Evolutionary conservation across 2,888 invertebrate genomes (phyloP), one percentile per base, ranked within the genome.

Genomic region (Philereme vetulata): DNA sequence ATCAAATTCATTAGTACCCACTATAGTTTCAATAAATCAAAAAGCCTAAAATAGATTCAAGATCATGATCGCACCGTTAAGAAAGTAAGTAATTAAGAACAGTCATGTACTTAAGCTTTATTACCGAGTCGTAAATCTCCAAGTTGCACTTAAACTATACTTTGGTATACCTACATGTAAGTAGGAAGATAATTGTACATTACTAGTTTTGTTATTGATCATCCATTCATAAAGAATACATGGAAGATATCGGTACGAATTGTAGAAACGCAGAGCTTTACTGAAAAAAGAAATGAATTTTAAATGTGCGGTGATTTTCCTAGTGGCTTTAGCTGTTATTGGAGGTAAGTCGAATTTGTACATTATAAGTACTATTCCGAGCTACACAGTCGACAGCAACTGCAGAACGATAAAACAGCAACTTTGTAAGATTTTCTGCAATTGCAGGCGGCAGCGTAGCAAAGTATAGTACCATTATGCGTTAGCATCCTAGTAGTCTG

Each of bases 191-290:
- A 43, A 8, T 5, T 43, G n/a, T 21, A 44, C 44, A 3, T 42
- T n/a, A 7, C 44, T 44, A 21, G 21, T 6, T 21, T 45, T 38
- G 5, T n/a, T 21, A 35, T 11, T 49, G 36, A 38, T 35, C 34
- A 46, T 51, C 55, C 66, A 66, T 64, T 66, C 60, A 33, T 51
- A 46, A 56, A 48, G 55, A 52, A 56, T 60, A 56, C 66, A 51
- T 56, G 56, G 43, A 38, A 44, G 51, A 43, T 44, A 51, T 48
- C 6, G 21, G 44, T 44, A 44, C 11, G 8, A 9, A 10, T 9
- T 5, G 1, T 9, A 0, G 4, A 10, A 42, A 42, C 52, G 62
- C 9, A 43, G 35, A 21, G 36, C 10, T 48, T 35, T n/a, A 21
- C 11, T 21, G 21, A 48, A 56, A 21, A 21, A 21, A 21, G 21